Evolutionary conservation across 2,797 vertebrate genomes (phyloP).

Genomic region (Chelmon rostratus): DNA sequence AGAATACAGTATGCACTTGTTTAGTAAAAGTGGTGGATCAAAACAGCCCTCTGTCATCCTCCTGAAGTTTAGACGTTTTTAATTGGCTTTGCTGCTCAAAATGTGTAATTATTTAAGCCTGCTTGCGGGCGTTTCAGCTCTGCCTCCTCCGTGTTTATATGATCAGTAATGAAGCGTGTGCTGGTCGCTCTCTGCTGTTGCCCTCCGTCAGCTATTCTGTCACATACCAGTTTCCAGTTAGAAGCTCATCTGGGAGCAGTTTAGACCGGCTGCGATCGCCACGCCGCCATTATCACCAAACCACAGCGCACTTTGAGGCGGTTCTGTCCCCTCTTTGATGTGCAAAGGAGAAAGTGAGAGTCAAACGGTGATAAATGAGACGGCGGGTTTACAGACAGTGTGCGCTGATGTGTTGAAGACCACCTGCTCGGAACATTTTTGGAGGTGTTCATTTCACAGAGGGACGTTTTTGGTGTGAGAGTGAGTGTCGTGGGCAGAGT

Average conservation of each 20-base stretch:
- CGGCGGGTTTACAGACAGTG: conserved; percentile 10
- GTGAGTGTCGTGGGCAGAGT: neutral
- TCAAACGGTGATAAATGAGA: conserved; percentile 27
- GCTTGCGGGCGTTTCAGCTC: neutral
- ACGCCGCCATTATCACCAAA: conserved; percentile 60
- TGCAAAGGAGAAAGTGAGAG: conserved; percentile 61
- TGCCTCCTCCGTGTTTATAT: conserved; percentile 43
- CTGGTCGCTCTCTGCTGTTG: conserved; percentile 5
- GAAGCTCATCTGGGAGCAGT: conserved; percentile 73
- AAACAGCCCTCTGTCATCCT: too few relatives aligned
- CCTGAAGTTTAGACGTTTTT: neutral
- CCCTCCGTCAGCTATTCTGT: conserved; percentile 8
- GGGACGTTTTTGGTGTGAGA: neutral
- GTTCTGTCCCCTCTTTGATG: conserved; percentile 51
- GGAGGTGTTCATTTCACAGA: neutral
- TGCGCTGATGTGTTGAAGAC: conserved; percentile 12
- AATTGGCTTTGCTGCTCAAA: neutral
- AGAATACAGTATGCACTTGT: neutral
- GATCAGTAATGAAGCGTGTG: conserved; percentile 55
- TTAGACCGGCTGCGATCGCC: conserved; percentile 54
- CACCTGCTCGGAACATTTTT: neutral
- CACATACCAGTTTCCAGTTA: conserved; percentile 27
- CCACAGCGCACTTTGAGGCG: conserved; percentile 55
- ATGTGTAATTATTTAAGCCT: neutral
- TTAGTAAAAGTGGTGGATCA: too few relatives aligned